Evolutionary conservation across 2,797 vertebrate species (phyloP), one percentile per base, ranked within the genome.

Genomic region (Dermochelys coriacea): DNA sequence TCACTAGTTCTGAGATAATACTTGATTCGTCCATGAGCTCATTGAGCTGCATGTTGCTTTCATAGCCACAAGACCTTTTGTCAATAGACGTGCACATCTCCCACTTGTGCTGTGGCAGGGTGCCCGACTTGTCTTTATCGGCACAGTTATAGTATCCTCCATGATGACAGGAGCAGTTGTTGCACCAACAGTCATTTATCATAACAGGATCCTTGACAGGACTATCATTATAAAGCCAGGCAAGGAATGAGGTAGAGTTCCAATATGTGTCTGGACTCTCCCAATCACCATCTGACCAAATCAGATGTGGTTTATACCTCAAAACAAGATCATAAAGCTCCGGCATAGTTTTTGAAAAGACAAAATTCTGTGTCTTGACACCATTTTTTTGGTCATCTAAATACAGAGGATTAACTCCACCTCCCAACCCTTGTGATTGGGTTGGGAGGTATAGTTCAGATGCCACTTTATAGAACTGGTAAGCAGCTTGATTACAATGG

Each of bases 211-310:
- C 99, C 98, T 99, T 99, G 75, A 99, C 98, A 0, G 99, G 99
- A 93, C 99, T 99, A 25, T 99, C 98, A 3, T 99, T 99, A 94
- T 99, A 99, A 49, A 99, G 99, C 99, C 99, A 99, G 88, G 99
- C 98, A 86, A 99, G 98, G 96, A 99, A 99, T 37, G 97, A 82
- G 0, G 99, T 99, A 29, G 99, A 99, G 97, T 99, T 99, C 99
- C 99, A 99, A 97, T 99, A 99, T 0, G 98, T 98, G 84, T 99
- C 99, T 0, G 99, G 98, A 51, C 99, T 99, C 93, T 99, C 99
- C 99, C 99, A 99, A 94, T 99, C 99, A 8, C 99, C 99, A 91
- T 99, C 99, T 15, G 99, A 99, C 99, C 99, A 99, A 94, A 99
- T 98, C 95, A 99, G 12, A 45, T 99, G 99, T 87, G 99, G 99